These are phyloP conservation scores for Champsocephalus esox DNA, from an alignment of 2,797 vertebrate genomes.

Conservation along the genomic window DNA sequence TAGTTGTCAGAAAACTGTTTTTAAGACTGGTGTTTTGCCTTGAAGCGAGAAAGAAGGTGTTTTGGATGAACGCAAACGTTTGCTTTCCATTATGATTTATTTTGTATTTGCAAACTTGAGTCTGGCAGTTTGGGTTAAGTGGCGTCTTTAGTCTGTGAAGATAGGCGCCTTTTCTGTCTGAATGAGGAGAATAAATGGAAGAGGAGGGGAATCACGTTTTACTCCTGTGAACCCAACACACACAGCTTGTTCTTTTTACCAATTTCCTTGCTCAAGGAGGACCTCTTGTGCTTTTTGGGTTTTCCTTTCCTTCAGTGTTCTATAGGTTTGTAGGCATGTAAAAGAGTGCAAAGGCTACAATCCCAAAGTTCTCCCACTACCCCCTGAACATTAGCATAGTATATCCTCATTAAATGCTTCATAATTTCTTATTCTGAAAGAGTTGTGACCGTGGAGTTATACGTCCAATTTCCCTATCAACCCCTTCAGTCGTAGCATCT, in stretches of 20 bases:
- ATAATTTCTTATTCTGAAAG: not conserved
- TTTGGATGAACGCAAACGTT: not conserved
- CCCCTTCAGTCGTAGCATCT: not conserved
- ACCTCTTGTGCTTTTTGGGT: too few species aligned
- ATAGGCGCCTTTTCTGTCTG: conserved; percentile 20
- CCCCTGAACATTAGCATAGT: too few species aligned
- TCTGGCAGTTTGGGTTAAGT: conserved; percentile 9
- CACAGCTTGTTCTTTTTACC: conserved; percentile 5
- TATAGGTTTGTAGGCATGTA: too few species aligned
- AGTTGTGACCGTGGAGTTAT: not conserved
- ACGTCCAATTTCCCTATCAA: not conserved
- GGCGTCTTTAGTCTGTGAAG: conserved; percentile 4
- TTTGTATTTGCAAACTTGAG: conserved; percentile 8
- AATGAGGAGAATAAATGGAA: not conserved
- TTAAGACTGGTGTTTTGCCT: conserved; percentile 14
- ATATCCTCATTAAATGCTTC: not conserved
- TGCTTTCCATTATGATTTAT: conserved; percentile 8
- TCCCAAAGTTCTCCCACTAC: too few species aligned
- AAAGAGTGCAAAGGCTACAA: too few species aligned
- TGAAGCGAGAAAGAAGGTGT: conserved; percentile 15
- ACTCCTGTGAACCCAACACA: conserved; percentile 31
- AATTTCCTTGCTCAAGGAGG: too few species aligned
- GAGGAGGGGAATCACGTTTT: conserved; percentile 11
- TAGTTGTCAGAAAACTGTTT: conserved; percentile 35
- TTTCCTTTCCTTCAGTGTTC: too few species aligned